phyloP scores from a whole-genome alignment of 2,113 vertebrate genomes.

The Fulmarus glacialis region DNA sequence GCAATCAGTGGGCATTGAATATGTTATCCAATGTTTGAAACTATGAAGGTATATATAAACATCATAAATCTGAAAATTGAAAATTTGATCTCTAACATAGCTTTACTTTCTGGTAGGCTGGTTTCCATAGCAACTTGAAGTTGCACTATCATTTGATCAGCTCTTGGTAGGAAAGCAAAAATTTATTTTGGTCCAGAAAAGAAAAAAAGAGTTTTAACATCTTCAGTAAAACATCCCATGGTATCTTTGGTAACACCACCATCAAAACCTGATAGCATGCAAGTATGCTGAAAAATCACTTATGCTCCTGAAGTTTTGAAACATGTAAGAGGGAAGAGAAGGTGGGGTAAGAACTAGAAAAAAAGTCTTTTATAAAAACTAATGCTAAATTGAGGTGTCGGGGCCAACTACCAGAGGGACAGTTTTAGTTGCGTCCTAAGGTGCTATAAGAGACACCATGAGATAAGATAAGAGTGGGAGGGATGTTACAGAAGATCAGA shows the following conservation, averaged over 20 bases:
- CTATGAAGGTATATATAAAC: not conserved
- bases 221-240: not conserved
- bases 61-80: not conserved
- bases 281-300: not conserved
- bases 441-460: not conserved
- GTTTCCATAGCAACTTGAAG: constrained; percentile 25
- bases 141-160: not conserved
- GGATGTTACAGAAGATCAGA: not conserved
- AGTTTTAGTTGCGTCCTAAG: not conserved
- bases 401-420: not conserved
- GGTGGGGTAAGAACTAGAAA: not conserved
- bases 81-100: not conserved
- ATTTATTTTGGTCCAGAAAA: not conserved
- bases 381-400: not conserved
- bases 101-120: not conserved
- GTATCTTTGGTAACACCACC: not conserved
- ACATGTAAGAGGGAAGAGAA: not conserved
- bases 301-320: not conserved
- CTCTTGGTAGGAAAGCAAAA: not conserved
- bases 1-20: not conserved
- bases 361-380: not conserved
- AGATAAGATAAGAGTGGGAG: not conserved
- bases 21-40: not conserved
- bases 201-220: not conserved
- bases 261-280: not conserved